Evolutionary conservation across 2,113 vertebrate genomes (phyloP).

Genomic region (Anser cygnoides): DNA sequence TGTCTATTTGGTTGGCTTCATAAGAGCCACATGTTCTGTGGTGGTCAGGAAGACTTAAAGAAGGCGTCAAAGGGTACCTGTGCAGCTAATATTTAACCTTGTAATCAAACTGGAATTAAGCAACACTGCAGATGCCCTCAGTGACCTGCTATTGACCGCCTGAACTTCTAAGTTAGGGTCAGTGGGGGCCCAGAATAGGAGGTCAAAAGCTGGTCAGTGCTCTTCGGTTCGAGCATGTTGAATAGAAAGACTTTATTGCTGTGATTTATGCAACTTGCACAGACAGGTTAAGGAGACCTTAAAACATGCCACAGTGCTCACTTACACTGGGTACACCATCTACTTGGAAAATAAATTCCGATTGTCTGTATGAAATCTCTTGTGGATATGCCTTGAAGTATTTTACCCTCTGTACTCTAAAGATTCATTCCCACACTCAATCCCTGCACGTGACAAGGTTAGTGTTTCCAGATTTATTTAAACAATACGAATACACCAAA

Average conservation of each 20-base stretch:
- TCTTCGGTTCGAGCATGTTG: slow-evolving; percentile 76
- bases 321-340: slow-evolving; percentile 76
- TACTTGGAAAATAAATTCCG: slow-evolving; percentile 87
- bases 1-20: background rate
- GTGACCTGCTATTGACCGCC: slow-evolving; percentile 95
- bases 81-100: slow-evolving; percentile 74
- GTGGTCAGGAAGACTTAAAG: slow-evolving; percentile 31
- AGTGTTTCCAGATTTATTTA: slow-evolving; percentile 82
- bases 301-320: slow-evolving; percentile 78
- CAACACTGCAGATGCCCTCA: slow-evolving; percentile 71
- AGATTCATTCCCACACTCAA: slow-evolving; percentile 84
- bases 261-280: slow-evolving; percentile 92
- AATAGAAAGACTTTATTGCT: slow-evolving; percentile 87
- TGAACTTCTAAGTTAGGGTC: slow-evolving; percentile 93
- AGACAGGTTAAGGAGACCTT: slow-evolving; percentile 86
- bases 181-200: slow-evolving; percentile 86
- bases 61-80: slow-evolving; percentile 67
- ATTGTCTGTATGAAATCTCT: slow-evolving; percentile 83
- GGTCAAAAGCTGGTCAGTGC: slow-evolving; percentile 93
- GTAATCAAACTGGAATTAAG: slow-evolving; percentile 79
- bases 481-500: slow-evolving; percentile 77
- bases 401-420: slow-evolving; percentile 78
- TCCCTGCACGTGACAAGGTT: slow-evolving; percentile 79
- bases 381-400: slow-evolving; percentile 82
- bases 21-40: background rate